phyloP scores from a whole-genome alignment of 2,113 vertebrate species.

The Centrocercus urophasianus region DNA sequence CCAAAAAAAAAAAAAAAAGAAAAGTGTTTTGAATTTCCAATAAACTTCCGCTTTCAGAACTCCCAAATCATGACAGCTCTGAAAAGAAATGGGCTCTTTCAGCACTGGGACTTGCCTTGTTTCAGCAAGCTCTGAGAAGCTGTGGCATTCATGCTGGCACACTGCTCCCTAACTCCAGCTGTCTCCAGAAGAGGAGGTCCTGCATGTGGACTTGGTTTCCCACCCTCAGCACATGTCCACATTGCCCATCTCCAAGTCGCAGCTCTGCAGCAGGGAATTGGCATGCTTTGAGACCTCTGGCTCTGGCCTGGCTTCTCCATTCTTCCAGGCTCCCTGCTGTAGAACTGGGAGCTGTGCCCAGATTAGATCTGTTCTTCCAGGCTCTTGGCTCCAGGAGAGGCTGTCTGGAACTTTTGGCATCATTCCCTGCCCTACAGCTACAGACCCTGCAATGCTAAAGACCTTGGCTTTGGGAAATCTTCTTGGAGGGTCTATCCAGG shows the following conservation, averaged over 20 bases:
- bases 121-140: not conserved
- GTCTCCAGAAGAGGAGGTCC: not conserved
- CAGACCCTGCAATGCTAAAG: slow-evolving; percentile 26
- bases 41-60: not conserved
- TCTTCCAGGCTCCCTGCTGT: slow-evolving; percentile 61
- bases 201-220: not conserved
- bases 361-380: slow-evolving; percentile 63
- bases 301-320: not conserved
- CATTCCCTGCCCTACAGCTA: slow-evolving; percentile 25
- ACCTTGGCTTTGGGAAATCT: slow-evolving; percentile 48
- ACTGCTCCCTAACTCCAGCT: not conserved
- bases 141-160: not conserved
- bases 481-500: slow-evolving; percentile 54
- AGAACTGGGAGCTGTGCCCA: slow-evolving; percentile 67
- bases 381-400: slow-evolving; percentile 59
- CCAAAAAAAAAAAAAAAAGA: not conserved
- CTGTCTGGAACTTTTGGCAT: slow-evolving; percentile 67
- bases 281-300: not conserved
- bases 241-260: not conserved
- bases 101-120: not conserved
- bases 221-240: not conserved
- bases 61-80: not conserved
- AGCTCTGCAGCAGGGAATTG: slow-evolving; percentile 9
- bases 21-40: not conserved
- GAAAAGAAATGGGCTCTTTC: not conserved